Evolutionary conservation across 1,140 invertebrate species (phyloP).

Genomic region (Ceratina calcarata): DNA sequence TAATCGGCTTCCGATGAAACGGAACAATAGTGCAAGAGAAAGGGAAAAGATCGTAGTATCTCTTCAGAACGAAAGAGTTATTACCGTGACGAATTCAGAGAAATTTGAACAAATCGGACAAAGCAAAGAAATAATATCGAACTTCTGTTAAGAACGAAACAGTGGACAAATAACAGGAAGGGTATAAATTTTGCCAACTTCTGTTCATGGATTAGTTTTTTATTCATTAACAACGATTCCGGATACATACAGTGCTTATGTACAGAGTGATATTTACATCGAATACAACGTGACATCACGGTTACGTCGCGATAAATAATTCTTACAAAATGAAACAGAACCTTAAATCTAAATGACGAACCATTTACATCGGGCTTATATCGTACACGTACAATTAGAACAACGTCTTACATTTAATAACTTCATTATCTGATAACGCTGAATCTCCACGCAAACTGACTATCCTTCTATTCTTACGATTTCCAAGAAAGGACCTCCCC

Average conservation of each 20-base stretch:
- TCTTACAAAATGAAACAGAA: slow-evolving; percentile 71
- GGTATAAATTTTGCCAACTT: neutral
- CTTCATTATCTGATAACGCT: neutral
- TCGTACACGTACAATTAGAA: slow-evolving; percentile 41
- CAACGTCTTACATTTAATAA: slow-evolving; percentile 12
- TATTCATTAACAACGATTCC: slow-evolving; percentile 78
- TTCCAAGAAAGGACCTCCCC: neutral
- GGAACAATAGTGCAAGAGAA: slow-evolving; percentile 59
- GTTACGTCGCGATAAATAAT: slow-evolving; percentile 69
- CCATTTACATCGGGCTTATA: slow-evolving; percentile 55
- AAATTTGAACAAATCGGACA: neutral
- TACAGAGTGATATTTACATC: slow-evolving; percentile 77
- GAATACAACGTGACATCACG: slow-evolving; percentile 66
- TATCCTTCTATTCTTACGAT: neutral
- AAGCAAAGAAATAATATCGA: neutral
- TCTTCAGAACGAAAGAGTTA: neutral
- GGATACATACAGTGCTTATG: slow-evolving; percentile 75
- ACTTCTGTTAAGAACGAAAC: neutral
- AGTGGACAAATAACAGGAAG: neutral
- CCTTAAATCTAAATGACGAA: slow-evolving; percentile 31
- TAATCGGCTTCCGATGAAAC: slow-evolving; percentile 78
- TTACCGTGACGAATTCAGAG: neutral
- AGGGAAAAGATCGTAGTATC: slow-evolving; percentile 47
- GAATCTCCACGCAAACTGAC: neutral
- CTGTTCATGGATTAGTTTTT: slow-evolving; percentile 66